A percentile compares a stretch with the other conserved stretches of the same genome.
Conservation (phyloP, 2,113 vertebrate genomes). For the Geococcyx californianus region DNA sequence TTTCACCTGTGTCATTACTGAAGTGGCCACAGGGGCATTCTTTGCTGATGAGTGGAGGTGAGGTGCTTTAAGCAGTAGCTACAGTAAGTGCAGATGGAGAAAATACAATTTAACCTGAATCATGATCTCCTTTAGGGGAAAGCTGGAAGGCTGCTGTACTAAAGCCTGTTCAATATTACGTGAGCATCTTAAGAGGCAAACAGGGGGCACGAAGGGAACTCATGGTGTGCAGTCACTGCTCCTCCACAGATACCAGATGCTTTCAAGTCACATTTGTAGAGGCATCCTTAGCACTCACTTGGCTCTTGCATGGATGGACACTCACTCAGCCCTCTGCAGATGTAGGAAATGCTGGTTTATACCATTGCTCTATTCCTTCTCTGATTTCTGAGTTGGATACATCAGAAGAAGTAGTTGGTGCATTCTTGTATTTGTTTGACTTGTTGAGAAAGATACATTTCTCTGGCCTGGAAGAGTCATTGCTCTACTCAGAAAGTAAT, state of each 20-base stretch:
- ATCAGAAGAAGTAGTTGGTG: not conserved
- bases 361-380: not conserved
- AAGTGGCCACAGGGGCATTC: not conserved
- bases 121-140: not conserved
- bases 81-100: not conserved
- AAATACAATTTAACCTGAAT: not conserved
- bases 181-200: not conserved
- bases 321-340: not conserved
- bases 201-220: not conserved
- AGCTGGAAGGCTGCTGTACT: not conserved
- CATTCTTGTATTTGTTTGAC: not conserved
- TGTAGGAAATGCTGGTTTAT: not conserved
- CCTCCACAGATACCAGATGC: not conserved
- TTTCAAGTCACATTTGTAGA: not conserved
- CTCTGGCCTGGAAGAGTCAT: not conserved
- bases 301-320: not conserved
- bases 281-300: not conserved
- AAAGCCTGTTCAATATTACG: not conserved
- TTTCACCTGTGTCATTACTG: not conserved
- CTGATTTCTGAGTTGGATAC: not conserved
- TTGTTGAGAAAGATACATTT: not conserved
- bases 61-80: not conserved
- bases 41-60: not conserved
- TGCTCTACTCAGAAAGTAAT: not conserved
- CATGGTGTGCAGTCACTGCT: not conserved